Evolutionary conservation across 2,797 vertebrate genomes (phyloP), one percentile per base, ranked within the genome.

Genomic region (Ataeniobius toweri): DNA sequence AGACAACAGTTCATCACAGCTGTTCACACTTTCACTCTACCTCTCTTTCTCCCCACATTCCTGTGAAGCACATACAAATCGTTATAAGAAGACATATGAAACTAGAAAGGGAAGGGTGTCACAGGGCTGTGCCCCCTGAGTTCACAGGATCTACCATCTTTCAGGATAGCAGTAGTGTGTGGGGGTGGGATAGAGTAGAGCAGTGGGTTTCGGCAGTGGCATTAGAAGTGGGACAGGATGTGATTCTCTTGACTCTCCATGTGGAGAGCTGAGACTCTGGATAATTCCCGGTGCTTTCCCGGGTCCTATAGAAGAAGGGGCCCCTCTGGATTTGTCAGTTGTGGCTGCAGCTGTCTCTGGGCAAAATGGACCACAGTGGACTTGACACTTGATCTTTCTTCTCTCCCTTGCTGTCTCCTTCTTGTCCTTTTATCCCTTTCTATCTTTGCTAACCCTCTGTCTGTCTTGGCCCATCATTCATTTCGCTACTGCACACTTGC

Each of bases 221-320:
- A 80, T 51, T 90, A 74, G 83, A 88, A 80, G 83, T 83, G 87
- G 85, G 88, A 82, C 81, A 85, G 85, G 77, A 86, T 53, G 9
- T 91, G 90, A 92, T 88, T 89, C 80, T 86, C 78, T 36, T 36
- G 36, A 36, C 36, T 36, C 36, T 36, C 36, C 36, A 36, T 36
- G 87, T 61, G 63, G 89, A 86, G 92, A 93, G 91, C 88, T 81
- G 92, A 93, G 92, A 93, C 84, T 79, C 58, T 82, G 89, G 90
- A 92, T 94, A 88, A 94, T 92, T 94, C 92, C 87, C 84, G 92
- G 94, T 94, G 92, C 91, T 94, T 94, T 94, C 93, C 93, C 91
- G 86, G 86, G 92, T 91, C 91, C 93, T 94, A 89, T 89, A 91
- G 92, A 92, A 85, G 86, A 90, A 90, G 90, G 93, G 94, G 93